Evolutionary conservation across 30 jellyfish, hydroid and myxozoan species (phyloP), one percentile per base, ranked within the genome.

Genomic region (Nemopilema nomurai): DNA sequence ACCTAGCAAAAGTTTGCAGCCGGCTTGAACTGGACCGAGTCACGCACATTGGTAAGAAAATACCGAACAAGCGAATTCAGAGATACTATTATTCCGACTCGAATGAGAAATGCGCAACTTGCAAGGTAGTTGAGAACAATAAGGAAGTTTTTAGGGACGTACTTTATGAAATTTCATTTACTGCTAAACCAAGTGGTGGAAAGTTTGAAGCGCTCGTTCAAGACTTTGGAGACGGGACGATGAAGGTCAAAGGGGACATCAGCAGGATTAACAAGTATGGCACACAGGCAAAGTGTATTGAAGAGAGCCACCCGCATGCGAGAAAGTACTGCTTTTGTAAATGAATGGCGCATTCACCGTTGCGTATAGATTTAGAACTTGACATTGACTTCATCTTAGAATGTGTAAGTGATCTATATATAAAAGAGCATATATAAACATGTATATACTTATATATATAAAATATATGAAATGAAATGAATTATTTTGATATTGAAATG

Each of bases 211-310:
- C 88, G 30, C 51, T 83, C 8, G 72, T 76, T 9, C 78, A 63
- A 62, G 51, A 62, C 28, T 19, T 31, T 0, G 71, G 70, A 24
- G 57, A 62, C 57, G 81, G 70, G 8, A 24, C 33, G 22, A 32
- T 52, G 9, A 82, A 23, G 7, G 82, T 91, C 3, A 74, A 77
- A 49, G 49, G 75, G n/a, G 81, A 81, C 25, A 41, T 91, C 22
- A 87, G 96, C 57, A 79, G 98, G 53, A 86, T 75, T 8, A 87
- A 91, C 69, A 27, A 26, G 23, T 91, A 91, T 53, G 94, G 96
- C 7, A 31, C 62, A 32, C 98, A 91, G 81, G 91, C 98, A n/a
- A 30, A 53, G n/a, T 91, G 98, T 87, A 74, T 91, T 53, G 84
- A 62, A 62, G 75, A 67, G 16, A 51, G 24, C 25, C 67, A 22